Evolutionary conservation across 2,797 vertebrate species (phyloP).

Genomic region (Chelidonichthys spinosus): DNA sequence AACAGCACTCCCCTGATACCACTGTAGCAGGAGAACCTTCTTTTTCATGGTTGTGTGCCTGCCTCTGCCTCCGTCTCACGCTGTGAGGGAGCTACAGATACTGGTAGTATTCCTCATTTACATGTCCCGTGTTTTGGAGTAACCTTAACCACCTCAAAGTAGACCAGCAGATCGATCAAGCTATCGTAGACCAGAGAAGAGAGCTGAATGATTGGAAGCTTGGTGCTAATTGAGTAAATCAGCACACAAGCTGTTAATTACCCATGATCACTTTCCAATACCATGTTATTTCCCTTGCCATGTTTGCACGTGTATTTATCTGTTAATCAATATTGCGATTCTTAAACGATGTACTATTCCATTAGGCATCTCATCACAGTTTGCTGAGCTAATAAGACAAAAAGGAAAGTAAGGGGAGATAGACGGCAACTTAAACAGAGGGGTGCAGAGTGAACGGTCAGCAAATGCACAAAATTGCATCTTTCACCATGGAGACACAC

Average conservation of each 20-base stretch:
- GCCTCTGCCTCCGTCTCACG: slow-evolving; percentile 8
- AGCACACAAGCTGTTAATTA: slow-evolving; percentile 28
- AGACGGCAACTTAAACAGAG: neutral
- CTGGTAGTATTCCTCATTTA: slow-evolving; percentile 54
- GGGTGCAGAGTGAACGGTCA: slow-evolving; percentile 17
- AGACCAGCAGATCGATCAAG: slow-evolving; percentile 34
- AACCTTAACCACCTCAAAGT: slow-evolving; percentile 56
- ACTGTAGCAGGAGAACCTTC: slow-evolving; percentile 47
- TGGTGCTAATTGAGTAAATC: slow-evolving; percentile 28
- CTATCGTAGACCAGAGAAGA: slow-evolving; percentile 30
- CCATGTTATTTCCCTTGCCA: neutral
- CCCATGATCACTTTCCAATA: neutral
- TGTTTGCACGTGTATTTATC: neutral
- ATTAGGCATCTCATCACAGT: slow-evolving; percentile 1
- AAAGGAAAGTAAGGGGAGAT: neutral
- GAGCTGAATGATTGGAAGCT: slow-evolving; percentile 29
- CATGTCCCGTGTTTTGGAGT: slow-evolving; percentile 28
- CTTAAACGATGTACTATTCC: neutral
- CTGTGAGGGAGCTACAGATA: slow-evolving; percentile 45
- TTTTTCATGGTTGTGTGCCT: slow-evolving; percentile 6
- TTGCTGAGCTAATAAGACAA: slow-evolving; percentile 7
- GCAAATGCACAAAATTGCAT: slow-evolving; percentile 45
- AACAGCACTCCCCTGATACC: slow-evolving; percentile 31
- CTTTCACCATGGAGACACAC: slow-evolving; percentile 39
- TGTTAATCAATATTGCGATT: neutral